Base-by-base conservation (phyloP, 2,113 vertebrate genomes). In the Romanogobio albipinnatus region DNA sequence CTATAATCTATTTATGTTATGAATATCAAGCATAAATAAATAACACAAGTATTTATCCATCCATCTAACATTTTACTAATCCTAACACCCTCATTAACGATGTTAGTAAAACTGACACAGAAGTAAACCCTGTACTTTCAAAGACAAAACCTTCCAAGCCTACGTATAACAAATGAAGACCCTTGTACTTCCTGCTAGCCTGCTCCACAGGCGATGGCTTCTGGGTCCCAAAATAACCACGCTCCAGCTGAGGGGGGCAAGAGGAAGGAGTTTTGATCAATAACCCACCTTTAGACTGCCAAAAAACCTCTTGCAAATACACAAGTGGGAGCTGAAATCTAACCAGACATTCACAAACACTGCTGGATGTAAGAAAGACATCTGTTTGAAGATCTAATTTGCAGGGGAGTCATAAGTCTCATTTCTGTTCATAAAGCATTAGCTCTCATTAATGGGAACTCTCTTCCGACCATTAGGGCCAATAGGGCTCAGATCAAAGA, bases 161-260 rank as follows among this genome's bases (percentile, higher is more conserved):
- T 76, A 39, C 73, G 29, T 49, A 29, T 15, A 76, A 68, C 59
- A 87, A 76, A 84, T 68, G 49, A 62, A 81, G 77, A 78, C 15
- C 73, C 36, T 77, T 76, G 76, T 24, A 53, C 76, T 76, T 49
- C 70, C 76, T 24, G 47, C 58, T n/a, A 66, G 76, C 36, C 22
- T 68, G 36, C 82, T 66, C 86, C 83, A 76, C 71, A 51, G 82
- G 77, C 56, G 15, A 87, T 22, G 83, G 43, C 49, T 84, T 49
- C 33, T 39, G 29, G 77, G 47, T 84, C 82, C 81, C 59, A 76
- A 84, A 87, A 87, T 87, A 87, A 71, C 77, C 70, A 5, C 70
- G 19, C 49, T 87, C 78, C 45, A 76, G 82, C 70, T 81, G 77
- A 58, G 64, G 10, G 29, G n/a, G n/a, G 51, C 3, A 24, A 64